Evolutionary conservation across 30 jellyfish, hydroid and myxozoan genomes (phyloP), one percentile per base, ranked within the genome.

Genomic region (Aurelia aurita): DNA sequence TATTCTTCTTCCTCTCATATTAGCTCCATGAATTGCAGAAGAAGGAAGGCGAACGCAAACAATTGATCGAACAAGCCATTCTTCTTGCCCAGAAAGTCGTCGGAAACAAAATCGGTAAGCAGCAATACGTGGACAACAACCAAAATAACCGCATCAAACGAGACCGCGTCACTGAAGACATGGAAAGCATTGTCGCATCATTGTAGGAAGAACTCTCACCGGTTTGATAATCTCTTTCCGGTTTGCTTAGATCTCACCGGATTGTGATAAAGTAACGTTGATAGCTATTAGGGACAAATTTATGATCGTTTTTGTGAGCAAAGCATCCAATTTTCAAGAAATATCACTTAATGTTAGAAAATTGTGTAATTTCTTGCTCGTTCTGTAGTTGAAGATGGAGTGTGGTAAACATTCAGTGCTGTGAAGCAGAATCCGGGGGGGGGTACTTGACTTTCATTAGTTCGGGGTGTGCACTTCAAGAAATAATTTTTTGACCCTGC

Each of bases 11-110:
- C 20, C 45, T 45, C 4, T 39, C 35, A 15, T 91, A 71, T 39
- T n/a, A 91, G 98, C 91, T 86, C n/a, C 87, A 55, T 2, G 98
- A 91, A 29, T 55, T 91, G 84, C 93, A 86, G 85, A 85, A 86
- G 94, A 91, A 91, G 69, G 98, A 91, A 73, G 44, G 54, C 11
- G 98, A 91, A 27, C 85, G 96, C 22, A 91, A 91, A 28, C 90
- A 68, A 46, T 26, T 85, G 71, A 64, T 91, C 20, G 98, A 91
- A n/a, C 98, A 91, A 27, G 55, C 86, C 14, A 74, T 85, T 57
- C 25, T 68, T 44, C 85, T 91, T 21, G 98, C 98, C 12, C 82
- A 80, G 64, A 91, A 86, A 77, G 91, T 87, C 26, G 98, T 91
- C 72, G 62, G 90, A 63, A 95, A 77, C 69, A 91, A 91, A 85